phyloP scores from a whole-genome alignment of 2,888 invertebrate species.

The Carterocephalus palaemon region DNA sequence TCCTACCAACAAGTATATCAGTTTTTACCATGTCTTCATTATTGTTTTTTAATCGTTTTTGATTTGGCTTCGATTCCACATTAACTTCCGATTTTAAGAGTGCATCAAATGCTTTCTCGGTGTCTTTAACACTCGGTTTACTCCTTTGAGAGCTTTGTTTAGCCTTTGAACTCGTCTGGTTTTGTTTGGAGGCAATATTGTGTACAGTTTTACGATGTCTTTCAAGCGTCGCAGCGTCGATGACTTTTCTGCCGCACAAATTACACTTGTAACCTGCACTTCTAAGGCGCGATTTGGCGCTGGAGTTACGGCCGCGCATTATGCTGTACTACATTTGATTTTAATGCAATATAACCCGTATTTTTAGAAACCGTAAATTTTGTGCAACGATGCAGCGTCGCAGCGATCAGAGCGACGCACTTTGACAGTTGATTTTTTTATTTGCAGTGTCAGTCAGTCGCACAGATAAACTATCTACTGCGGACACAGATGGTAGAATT shows the following conservation, averaged over 20 bases:
- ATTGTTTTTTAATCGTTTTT: constrained; percentile 27
- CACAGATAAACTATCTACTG: too few species aligned
- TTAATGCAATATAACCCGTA: background rate
- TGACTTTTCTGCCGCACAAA: constrained; percentile 46
- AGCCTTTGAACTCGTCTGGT: constrained; percentile 18
- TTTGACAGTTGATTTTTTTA: constrained; percentile 32
- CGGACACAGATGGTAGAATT: too few species aligned
- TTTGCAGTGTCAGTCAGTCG: constrained; percentile 3
- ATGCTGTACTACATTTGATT: constrained; percentile 31
- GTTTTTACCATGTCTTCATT: constrained; percentile 7
- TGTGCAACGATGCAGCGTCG: background rate
- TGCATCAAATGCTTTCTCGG: background rate
- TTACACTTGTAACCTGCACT: constrained; percentile 46
- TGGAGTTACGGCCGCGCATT: constrained; percentile 53
- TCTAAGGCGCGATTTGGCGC: constrained; percentile 39
- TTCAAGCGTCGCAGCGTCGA: constrained; percentile 36
- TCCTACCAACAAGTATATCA: too few species aligned
- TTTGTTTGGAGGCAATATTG: constrained; percentile 29
- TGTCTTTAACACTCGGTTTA: constrained; percentile 27
- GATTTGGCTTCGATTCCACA: constrained; percentile 3
- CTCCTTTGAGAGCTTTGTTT: constrained; percentile 22
- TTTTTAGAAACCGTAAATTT: constrained; percentile 17
- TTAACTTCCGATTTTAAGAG: background rate
- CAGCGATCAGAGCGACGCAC: constrained; percentile 32
- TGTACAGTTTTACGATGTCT: constrained; percentile 44